Base-by-base conservation (phyloP, 2,113 vertebrate species). In the Rhinoptilus africanus region DNA sequence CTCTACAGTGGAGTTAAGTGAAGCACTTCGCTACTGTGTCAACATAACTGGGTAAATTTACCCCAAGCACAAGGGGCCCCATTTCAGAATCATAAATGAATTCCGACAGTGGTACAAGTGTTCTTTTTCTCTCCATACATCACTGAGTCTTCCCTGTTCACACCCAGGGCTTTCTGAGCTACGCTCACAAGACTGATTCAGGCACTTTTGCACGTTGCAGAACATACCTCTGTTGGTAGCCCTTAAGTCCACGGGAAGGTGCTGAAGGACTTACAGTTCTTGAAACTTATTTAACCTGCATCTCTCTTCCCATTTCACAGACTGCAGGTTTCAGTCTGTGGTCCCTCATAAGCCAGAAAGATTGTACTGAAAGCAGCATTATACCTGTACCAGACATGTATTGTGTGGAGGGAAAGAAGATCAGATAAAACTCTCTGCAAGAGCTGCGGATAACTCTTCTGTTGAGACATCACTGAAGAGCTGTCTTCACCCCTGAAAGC, bases 41-140 rank as follows among this genome's bases (percentile, higher is more conserved):
- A 92, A 89, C 47, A 28, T 28, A 92, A 92, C 79, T 7, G 27
- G 64, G 82, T 75, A 85, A 81, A 75, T 72, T 89, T 72, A 74
- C 71, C 19, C 64, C 17, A 30, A n/a, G 68, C 73, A 63, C 0
- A 1, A 84, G 41, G 6, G 57, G 76, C 39, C 56, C 28, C 34
- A 37, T n/a, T 85, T 60, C 22, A 82, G 69, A 75, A n/a, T 2
- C 12, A 34, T 15, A 88, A 59, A 41, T 8, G 0, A 84, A 50
- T 41, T 75, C 6, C 10, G 26, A 17, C 18, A 28, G 27, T 4
- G 1, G 50, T 59, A 45, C 35, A 67, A 54, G 35, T 4, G 47
- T 18, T 89, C 43, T 48, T 80, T 82, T 59, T 71, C 9, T 77
- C n/a, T 28, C n/a, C 7, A 26, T 54, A 32, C 16, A 17, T 50